A percentile compares a stretch with the other conserved stretches of the same genome.
phyloP scores from a whole-genome alignment of 37 sponge, comb jelly and placozoan genomes.

The Diacarnus erythraeanus region DNA sequence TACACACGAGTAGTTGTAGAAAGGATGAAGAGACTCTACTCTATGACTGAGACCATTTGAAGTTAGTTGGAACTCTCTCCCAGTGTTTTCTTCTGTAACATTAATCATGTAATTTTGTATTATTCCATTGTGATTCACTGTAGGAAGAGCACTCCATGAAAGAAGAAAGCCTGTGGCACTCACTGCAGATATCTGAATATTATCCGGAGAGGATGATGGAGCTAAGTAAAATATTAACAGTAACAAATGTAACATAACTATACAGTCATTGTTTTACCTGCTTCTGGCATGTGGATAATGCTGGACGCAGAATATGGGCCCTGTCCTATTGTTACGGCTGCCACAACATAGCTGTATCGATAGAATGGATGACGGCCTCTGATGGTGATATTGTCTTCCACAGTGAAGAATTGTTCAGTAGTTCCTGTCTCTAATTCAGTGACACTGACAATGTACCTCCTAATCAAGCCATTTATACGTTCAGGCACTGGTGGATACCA shows the following conservation, averaged over 20 bases:
- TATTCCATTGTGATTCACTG: constrained; percentile 33
- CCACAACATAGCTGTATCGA: constrained; percentile 27
- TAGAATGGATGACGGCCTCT: constrained; percentile 33
- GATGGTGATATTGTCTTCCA: not conserved
- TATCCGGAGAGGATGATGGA: constrained; percentile 16
- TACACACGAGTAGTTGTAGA: constrained; percentile 27
- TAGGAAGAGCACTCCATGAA: constrained; percentile 16
- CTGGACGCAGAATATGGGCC: constrained; percentile 23
- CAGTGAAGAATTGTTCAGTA: not conserved
- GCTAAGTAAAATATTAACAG: constrained; percentile 24
- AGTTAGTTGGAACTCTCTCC: not conserved
- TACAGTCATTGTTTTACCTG: not conserved
- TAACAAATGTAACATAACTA: constrained; percentile 2
- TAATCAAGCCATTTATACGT: constrained; percentile 31
- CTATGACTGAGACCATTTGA: constrained; percentile 1
- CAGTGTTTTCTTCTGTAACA: constrained; percentile 12
- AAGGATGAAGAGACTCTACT: constrained; percentile 33
- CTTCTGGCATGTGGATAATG: not conserved
- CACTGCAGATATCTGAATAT: not conserved
- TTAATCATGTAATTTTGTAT: constrained; percentile 23
- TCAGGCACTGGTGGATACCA: constrained; percentile 16
- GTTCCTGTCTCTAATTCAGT: constrained; percentile 42
- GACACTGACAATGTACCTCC: constrained; percentile 28
- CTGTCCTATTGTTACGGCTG: constrained; percentile 26
- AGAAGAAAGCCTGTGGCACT: constrained; percentile 14